A percentile compares a stretch with the other conserved stretches of the same genome.
These are phyloP conservation scores for Tiphia femorata DNA, from an alignment of 2,888 invertebrate species.

Conservation along the genomic window DNA sequence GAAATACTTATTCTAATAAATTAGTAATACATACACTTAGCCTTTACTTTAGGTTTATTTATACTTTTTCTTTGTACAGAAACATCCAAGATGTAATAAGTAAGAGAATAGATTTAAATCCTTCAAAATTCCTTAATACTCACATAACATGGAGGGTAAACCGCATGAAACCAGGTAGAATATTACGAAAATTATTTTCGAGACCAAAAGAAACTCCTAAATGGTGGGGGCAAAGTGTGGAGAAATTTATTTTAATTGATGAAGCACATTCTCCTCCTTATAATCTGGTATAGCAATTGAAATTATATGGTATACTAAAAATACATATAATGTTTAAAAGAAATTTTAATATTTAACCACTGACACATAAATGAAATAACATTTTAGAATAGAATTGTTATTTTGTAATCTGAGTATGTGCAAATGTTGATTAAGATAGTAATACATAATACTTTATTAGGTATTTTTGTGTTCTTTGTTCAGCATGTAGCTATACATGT, in stretches of 20 bases:
- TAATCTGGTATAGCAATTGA: constrained; percentile 72
- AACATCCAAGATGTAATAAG: constrained; percentile 52
- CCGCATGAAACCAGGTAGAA: constrained; percentile 80
- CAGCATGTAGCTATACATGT: too few relatives aligned
- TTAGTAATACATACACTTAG: constrained; percentile 1
- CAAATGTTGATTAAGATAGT: background rate
- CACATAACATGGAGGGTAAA: constrained; percentile 79
- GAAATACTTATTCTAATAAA: background rate
- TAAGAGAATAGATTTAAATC: constrained; percentile 46
- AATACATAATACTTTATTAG: too few relatives aligned
- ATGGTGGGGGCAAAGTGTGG: constrained; percentile 81
- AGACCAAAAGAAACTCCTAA: constrained; percentile 77
- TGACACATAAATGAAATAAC: too few relatives aligned
- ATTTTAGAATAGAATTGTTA: too few relatives aligned
- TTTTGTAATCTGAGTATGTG: too few relatives aligned
- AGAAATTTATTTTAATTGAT: constrained; percentile 83
- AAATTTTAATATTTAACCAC: too few relatives aligned
- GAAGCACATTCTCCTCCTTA: constrained; percentile 78
- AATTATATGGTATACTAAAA: constrained; percentile 1
- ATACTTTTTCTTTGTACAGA: constrained; percentile 31
- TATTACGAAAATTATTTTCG: constrained; percentile 80
- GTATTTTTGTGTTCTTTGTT: too few relatives aligned
- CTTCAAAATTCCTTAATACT: constrained; percentile 47
- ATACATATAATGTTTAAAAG: background rate
- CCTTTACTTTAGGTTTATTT: too few relatives aligned